Evolutionary conservation across 2,888 invertebrate species (phyloP).

Genomic region (Parnassius orleans): DNA sequence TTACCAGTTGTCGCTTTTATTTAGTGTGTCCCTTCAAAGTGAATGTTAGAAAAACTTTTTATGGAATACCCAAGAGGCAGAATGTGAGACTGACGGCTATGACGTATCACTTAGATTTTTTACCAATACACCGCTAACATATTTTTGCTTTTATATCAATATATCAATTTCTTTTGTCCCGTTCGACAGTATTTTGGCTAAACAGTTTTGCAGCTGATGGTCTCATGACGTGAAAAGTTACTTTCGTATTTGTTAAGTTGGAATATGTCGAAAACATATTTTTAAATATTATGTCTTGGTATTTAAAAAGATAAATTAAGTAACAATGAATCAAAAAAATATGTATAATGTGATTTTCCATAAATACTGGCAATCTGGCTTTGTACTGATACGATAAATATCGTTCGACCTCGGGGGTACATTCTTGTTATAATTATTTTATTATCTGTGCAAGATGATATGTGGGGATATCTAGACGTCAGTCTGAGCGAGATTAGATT

Average conservation of each 20-base stretch:
- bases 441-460: no score
- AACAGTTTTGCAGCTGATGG: conserved; percentile 39
- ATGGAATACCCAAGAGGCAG: conserved; percentile 67
- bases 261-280: neutral
- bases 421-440: no score
- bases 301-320: no score
- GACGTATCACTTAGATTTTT: conserved; percentile 76
- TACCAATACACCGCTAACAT: conserved; percentile 69
- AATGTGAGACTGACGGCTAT: conserved; percentile 70
- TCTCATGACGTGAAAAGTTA: conserved; percentile 20
- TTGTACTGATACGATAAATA: no score
- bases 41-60: conserved; percentile 55
- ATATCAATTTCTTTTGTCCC: conserved; percentile 73
- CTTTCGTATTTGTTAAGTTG: neutral
- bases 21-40: conserved; percentile 38
- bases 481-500: no score
- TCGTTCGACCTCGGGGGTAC: no score
- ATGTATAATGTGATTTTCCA: no score
- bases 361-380: no score
- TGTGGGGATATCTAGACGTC: no score
- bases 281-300: no score
- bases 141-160: conserved; percentile 80
- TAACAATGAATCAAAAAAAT: no score
- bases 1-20: conserved; percentile 17
- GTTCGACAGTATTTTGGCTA: conserved; percentile 52